Base-by-base conservation (phyloP, 2,113 vertebrate genomes). In the Lagenorhynchus albirostris region DNA sequence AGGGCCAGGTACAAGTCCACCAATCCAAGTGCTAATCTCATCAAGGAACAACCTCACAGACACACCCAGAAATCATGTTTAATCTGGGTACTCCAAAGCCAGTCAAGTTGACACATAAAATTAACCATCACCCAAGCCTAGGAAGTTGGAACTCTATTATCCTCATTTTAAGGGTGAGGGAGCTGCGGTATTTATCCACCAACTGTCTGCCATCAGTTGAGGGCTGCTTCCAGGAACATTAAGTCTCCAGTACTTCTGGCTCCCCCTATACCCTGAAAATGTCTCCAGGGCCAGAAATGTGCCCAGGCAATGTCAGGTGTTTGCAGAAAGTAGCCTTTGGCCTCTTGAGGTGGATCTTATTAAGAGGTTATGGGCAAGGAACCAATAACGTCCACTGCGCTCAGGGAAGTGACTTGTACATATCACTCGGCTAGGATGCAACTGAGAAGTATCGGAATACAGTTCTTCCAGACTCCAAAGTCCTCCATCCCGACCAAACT, bases 381-480 rank as follows among this genome's bases (percentile, higher is more conserved):
- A 15, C 25, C 33, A 4, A 12, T 4, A 41, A 6, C 0, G 0
- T 44, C 41, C 33, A 20, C 21, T 6, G 26, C 8, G 3, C 80
- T 83, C 25, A 8, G n/a, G 81, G 68, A 85, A 67, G 60, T 33
- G 29, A 8, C 47, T n/a, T 23, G 14, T 41, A 26, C 47, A 20
- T 13, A 63, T 25, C 29, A 15, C 58, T 74, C 5, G 0, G 33
- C 8, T 9, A 36, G 60, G n/a, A 10, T 14, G 82, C 50, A 25
- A 18, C 36, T 26, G n/a, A 41, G 41, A 55, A 79, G 50, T 38
- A 88, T 36, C 44, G 21, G 47, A 68, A 87, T 36, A 38, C 31
- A 62, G 33, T 36, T n/a, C 81, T 21, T 20, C 53, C 50, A 14
- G 71, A 13, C 79, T 85, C 71, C 6, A 7, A 50, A 79, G 53